Evolutionary conservation across 2,113 vertebrate genomes (phyloP).

Genomic region (Myxocyprinus asiaticus): DNA sequence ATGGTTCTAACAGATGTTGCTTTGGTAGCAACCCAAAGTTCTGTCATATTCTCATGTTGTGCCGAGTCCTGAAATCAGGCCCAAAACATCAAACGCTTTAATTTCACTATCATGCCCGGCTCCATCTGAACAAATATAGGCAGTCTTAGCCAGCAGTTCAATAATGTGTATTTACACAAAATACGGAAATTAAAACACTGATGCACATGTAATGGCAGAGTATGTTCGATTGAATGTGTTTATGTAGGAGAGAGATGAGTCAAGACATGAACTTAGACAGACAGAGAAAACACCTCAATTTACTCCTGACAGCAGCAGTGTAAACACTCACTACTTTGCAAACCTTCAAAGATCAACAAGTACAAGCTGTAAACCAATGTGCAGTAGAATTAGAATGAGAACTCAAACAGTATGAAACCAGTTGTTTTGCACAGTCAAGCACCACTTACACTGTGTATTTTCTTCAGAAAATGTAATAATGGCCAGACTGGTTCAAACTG

Average conservation of each 20-base stretch:
- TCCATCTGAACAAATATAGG: slow-evolving; percentile 26
- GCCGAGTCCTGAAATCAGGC: neutral
- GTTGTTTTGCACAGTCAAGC: too few species aligned
- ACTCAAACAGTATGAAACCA: too few species aligned
- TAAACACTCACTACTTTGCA: too few species aligned
- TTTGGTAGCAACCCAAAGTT: slow-evolving; percentile 24
- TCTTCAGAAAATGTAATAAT: too few species aligned
- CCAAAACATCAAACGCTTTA: neutral
- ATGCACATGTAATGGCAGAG: neutral
- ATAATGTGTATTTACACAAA: slow-evolving; percentile 9
- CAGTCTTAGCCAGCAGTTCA: neutral
- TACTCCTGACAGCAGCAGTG: too few species aligned
- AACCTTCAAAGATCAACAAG: too few species aligned
- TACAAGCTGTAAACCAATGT: too few species aligned
- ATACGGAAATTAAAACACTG: neutral
- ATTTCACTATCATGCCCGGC: slow-evolving; percentile 1
- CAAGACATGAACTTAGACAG: neutral
- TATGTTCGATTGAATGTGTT: neutral
- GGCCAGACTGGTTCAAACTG: too few species aligned
- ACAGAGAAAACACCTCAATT: neutral
- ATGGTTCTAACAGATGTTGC: slow-evolving; percentile 27
- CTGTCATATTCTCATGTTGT: slow-evolving; percentile 22
- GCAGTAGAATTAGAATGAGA: too few species aligned
- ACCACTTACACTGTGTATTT: too few species aligned
- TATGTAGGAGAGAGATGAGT: neutral